Conservation (phyloP, 2,113 vertebrate genomes). For the Menidia beryllina region DNA sequence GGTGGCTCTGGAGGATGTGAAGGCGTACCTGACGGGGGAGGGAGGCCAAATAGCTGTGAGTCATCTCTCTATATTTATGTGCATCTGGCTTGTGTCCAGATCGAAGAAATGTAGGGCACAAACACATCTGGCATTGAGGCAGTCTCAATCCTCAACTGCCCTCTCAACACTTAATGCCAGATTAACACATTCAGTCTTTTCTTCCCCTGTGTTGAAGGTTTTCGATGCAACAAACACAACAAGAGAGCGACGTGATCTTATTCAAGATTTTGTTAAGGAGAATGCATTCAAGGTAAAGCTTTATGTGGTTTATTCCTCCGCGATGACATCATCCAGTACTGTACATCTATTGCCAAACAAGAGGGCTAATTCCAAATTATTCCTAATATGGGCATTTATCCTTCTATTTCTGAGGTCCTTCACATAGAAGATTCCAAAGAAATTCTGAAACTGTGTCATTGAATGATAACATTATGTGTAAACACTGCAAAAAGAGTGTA, state of each 20-base stretch:
- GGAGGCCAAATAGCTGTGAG: constrained; percentile 96
- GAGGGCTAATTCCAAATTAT: not conserved
- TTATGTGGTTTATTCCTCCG: not conserved
- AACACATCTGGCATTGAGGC: constrained; percentile 10
- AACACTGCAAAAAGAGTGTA: too few species aligned
- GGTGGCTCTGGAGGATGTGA: constrained; percentile 93
- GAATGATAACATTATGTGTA: too few species aligned
- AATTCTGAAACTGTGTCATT: too few species aligned
- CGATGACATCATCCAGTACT: not conserved
- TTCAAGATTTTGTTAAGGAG: constrained; percentile 89
- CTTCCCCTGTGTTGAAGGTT: constrained; percentile 80
- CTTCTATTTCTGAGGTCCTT: too few species aligned
- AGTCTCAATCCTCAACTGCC: constrained; percentile 31
- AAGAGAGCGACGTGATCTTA: constrained; percentile 93
- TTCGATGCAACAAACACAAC: constrained; percentile 99
- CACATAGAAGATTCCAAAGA: too few species aligned
- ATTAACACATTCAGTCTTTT: not conserved
- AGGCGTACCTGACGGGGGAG: constrained; percentile 89
- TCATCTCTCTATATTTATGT: constrained; percentile 10
- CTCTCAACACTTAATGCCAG: not conserved
- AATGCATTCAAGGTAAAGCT: constrained; percentile 90
- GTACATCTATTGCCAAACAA: not conserved
- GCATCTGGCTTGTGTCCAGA: constrained; percentile 11
- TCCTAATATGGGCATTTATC: too few species aligned
- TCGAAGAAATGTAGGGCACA: constrained; percentile 10